Conservation (phyloP, 2,888 invertebrate genomes). For the Thymelicus sylvestris region DNA sequence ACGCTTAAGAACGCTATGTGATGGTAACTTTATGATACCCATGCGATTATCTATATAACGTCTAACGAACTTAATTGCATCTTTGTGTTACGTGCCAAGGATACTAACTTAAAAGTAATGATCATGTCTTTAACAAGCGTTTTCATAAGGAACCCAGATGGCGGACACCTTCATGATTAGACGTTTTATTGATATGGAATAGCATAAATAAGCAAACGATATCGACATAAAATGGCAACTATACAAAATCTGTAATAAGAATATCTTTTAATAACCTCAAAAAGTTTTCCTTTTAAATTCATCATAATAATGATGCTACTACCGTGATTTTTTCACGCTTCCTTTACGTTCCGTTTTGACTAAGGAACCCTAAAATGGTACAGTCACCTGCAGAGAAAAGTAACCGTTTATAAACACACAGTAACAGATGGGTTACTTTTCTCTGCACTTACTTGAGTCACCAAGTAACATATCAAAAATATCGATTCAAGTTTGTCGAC, state of each 20-base stretch:
- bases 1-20: slow-evolving; percentile 24
- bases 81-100: slow-evolving; percentile 30
- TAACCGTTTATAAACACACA: no score
- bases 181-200: background rate
- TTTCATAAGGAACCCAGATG: slow-evolving; percentile 3
- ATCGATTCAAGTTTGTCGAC: slow-evolving; percentile 18
- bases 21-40: slow-evolving; percentile 28
- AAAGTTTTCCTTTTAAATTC: no score
- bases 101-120: slow-evolving; percentile 19
- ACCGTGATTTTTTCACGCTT: no score
- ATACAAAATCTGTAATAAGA: no score
- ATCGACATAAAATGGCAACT: no score
- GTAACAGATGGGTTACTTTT: no score
- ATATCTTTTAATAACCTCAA: no score
- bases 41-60: slow-evolving; percentile 33
- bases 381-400: no score
- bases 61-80: slow-evolving; percentile 38
- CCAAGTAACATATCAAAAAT: background rate
- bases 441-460: no score
- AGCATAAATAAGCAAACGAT: no score
- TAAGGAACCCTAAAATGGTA: background rate
- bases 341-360: no score
- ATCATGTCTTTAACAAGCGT: slow-evolving; percentile 10
- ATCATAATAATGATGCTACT: no score
- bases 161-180: background rate